Evolutionary conservation across 2,888 invertebrate species (phyloP), one percentile per base, ranked within the genome.

Genomic region (Cosmia pyralina): DNA sequence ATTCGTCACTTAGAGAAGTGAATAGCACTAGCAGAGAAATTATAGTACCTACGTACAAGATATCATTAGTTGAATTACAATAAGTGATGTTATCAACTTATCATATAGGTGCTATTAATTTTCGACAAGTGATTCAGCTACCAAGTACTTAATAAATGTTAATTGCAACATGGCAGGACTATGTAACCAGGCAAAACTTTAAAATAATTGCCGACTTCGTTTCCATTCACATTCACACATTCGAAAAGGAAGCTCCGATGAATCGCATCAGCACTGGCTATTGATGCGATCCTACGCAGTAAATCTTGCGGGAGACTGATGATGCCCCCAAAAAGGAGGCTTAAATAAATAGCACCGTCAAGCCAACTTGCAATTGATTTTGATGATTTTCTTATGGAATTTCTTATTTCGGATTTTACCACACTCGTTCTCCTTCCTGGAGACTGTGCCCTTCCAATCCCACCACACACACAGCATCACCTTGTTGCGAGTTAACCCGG

Each of bases 1-100:
- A 38, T 38, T 38, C 38, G 4, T 38, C 38, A 4, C 38, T 28
- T 38, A 38, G 3, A 38, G 38, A 38, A 38, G 38, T 38, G 38
- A 2, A 38, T 6, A 38, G 38, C 34, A 34, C 38, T 38, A 38
- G 38, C 38, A 38, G 38, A 38, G 38, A 38, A 0, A 38, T 38
- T 38, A 5, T 38, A 38, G 4, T 38, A n/a, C n/a, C n/a, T n/a
- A 38, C 38, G 38, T 38, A 5, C 38, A 6, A 38, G 38, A 38
- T 38, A 38, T 38, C 38, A 38, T 38, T 38, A 38, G 38, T 38
- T 38, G 38, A 38, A 38, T 4, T 41, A 41, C 5, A 4, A 38
- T 0, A 52, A 46, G n/a, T 59, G 46, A 41, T 41, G 13, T 22
- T 52, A 76, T n/a, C n/a, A n/a, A n/a, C n/a, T n/a, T n/a, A n/a